These are phyloP conservation scores for Sigmodon hispidus DNA, from an alignment of 2,113 vertebrate genomes.

Conservation along the genomic window DNA sequence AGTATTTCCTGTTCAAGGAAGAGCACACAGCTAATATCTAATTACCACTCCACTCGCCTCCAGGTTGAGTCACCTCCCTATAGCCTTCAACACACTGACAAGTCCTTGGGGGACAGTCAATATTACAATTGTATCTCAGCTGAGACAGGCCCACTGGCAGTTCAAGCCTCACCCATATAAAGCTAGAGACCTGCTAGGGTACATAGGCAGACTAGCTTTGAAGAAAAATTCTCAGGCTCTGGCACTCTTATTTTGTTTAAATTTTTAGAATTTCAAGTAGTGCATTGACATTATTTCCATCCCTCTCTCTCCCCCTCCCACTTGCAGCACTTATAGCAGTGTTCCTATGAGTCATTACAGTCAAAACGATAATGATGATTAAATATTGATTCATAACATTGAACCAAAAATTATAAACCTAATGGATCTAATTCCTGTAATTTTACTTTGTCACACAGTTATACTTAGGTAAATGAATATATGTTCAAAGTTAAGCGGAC, in stretches of 20 bases:
- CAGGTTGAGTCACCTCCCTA: background rate
- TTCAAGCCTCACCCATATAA: background rate
- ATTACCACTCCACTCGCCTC: background rate
- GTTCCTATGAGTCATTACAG: background rate
- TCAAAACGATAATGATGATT: slow-evolving; percentile 36
- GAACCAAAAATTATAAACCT: background rate
- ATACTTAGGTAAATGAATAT: slow-evolving; percentile 2
- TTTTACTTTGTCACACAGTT: background rate
- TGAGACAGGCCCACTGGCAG: background rate
- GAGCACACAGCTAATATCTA: background rate
- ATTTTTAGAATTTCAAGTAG: background rate
- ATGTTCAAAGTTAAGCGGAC: slow-evolving; percentile 21
- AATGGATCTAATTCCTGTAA: background rate
- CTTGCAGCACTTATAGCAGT: background rate
- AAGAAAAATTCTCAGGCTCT: background rate
- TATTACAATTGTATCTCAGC: background rate
- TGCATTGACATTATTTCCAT: background rate
- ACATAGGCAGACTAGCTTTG: background rate
- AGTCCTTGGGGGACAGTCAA: background rate
- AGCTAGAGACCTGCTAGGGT: background rate
- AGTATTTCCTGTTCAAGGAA: background rate
- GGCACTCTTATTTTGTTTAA: background rate
- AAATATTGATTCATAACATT: background rate
- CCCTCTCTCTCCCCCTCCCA: too few species aligned
- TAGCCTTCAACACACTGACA: too few species aligned